Conservation (phyloP, 30 jellyfish, hydroid and myxozoan species). For the Hydractinia echinata region DNA sequence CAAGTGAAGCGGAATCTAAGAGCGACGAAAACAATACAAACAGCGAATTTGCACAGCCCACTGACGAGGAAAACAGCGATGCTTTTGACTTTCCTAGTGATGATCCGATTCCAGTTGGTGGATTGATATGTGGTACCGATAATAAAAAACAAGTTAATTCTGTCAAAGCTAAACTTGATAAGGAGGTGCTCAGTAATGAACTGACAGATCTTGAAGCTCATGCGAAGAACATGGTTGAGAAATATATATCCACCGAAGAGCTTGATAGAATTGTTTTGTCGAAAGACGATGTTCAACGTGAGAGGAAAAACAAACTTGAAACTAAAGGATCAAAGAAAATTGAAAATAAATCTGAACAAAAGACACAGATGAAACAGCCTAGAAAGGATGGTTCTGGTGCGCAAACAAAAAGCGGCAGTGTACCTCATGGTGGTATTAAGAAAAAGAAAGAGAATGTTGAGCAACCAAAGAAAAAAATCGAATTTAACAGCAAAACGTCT, state of each 20-base stretch:
- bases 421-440: background rate
- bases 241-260: background rate
- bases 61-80: too few species aligned
- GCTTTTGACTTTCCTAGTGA: background rate
- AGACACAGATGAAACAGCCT: background rate
- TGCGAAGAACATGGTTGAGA: slow-evolving; percentile 26
- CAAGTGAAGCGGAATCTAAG: too few species aligned
- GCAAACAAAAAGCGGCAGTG: background rate
- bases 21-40: too few species aligned
- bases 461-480: background rate
- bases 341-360: background rate
- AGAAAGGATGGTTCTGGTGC: background rate
- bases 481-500: too few species aligned
- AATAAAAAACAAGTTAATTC: background rate
- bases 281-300: background rate
- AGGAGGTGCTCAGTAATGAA: background rate
- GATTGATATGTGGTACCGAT: background rate
- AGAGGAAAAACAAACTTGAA: background rate
- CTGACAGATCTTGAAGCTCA: slow-evolving; percentile 15
- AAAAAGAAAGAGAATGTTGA: background rate
- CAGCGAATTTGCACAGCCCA: too few species aligned
- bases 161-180: background rate
- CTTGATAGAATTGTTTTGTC: background rate
- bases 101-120: background rate
- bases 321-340: background rate